A percentile compares a stretch with the other conserved stretches of the same genome.
phyloP scores from a whole-genome alignment of 2,797 vertebrate genomes.

The Siniperca obscura region DNA sequence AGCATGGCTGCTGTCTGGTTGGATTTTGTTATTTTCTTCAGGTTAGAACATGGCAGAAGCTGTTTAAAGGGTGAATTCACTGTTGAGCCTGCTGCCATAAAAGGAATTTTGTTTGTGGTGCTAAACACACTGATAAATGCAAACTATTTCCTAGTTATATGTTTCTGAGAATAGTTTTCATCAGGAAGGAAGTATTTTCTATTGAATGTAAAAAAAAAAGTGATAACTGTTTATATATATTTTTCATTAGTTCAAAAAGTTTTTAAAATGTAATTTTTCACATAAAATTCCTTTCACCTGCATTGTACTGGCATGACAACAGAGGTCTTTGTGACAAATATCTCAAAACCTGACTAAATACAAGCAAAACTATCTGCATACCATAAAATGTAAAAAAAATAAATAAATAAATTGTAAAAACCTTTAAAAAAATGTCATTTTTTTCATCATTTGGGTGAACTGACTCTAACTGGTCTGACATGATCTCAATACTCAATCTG shows the following conservation, averaged over 20 bases:
- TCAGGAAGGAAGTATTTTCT: not conserved
- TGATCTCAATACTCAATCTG: not conserved
- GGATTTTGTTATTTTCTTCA: constrained; percentile 22
- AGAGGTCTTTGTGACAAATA: not conserved
- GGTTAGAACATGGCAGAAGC: constrained; percentile 27
- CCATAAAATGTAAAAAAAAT: not conserved
- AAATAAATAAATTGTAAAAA: no score
- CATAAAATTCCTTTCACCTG: not conserved
- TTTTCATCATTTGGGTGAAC: not conserved
- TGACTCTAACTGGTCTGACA: constrained; percentile 3
- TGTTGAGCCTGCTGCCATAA: not conserved
- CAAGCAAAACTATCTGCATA: not conserved
- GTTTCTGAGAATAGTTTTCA: not conserved
- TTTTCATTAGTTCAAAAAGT: not conserved
- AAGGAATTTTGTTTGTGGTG: not conserved
- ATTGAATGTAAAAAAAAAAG: not conserved
- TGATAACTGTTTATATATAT: not conserved
- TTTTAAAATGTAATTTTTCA: not conserved
- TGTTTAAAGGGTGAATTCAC: constrained; percentile 23
- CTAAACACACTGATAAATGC: not conserved
- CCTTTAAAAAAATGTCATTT: no score
- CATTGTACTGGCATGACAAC: no score
- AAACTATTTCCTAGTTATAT: not conserved
- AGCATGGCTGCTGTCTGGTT: constrained; percentile 5
- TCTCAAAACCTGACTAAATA: not conserved